These are phyloP conservation scores for Drosophila jambulina DNA, from an alignment of 1,140 invertebrate species.

Conservation along the genomic window DNA sequence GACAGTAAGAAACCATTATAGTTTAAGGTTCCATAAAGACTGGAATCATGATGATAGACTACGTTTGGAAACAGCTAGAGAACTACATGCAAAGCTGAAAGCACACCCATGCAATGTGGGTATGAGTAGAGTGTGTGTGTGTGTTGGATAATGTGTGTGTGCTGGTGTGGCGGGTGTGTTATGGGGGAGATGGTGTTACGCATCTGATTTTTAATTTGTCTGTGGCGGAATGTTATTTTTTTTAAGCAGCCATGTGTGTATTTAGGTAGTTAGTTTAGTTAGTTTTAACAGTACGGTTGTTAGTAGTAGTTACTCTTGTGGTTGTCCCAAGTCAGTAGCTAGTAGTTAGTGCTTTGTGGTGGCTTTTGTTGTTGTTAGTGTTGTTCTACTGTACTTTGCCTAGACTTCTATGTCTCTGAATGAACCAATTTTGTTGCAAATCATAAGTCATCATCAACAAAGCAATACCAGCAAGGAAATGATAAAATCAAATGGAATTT, in stretches of 20 bases:
- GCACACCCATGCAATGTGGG: constrained; percentile 61
- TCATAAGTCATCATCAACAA: constrained; percentile 34
- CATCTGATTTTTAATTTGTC: background rate
- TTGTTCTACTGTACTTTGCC: constrained; percentile 35
- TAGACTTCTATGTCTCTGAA: constrained; percentile 30
- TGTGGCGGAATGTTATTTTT: constrained; percentile 13
- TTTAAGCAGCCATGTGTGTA: constrained; percentile 23
- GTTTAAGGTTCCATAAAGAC: background rate
- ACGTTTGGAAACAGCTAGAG: constrained; percentile 19
- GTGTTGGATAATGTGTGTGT: constrained; percentile 17
- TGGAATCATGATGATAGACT: background rate
- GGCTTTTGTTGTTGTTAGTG: background rate
- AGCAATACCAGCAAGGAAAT: constrained; percentile 40
- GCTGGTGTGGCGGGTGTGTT: constrained; percentile 11
- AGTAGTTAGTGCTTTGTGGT: constrained; percentile 22
- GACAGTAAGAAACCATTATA: background rate
- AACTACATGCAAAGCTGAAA: constrained; percentile 67
- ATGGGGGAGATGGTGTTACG: background rate
- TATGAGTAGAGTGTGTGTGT: constrained; percentile 7
- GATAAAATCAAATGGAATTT: constrained; percentile 42
- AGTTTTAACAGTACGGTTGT: constrained; percentile 23
- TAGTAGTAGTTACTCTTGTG: constrained; percentile 16
- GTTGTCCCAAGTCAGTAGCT: constrained; percentile 5
- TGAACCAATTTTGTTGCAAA: constrained; percentile 69
- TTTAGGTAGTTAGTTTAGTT: constrained; percentile 35